These are phyloP conservation scores for Mus spicilegus DNA, from an alignment of 2,113 vertebrate species.

Conservation along the genomic window DNA sequence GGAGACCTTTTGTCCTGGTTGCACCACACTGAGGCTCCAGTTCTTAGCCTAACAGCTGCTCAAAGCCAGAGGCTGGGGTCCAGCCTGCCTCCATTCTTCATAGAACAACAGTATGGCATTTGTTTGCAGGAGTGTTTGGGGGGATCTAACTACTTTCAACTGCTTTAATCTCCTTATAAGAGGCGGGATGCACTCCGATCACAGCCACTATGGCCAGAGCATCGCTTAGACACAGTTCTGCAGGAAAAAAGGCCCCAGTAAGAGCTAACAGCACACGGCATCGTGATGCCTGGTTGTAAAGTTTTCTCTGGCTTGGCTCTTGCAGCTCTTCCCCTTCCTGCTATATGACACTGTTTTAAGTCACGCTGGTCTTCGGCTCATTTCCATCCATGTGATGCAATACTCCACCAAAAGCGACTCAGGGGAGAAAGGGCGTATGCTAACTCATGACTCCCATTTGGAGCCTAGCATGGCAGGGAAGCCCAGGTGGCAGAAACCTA, in stretches of 20 bases:
- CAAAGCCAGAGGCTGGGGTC: background rate
- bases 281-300: background rate
- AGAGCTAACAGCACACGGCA: background rate
- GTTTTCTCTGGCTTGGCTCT: background rate
- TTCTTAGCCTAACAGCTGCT: background rate
- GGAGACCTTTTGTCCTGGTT: background rate
- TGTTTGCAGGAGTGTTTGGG: background rate
- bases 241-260: background rate
- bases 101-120: background rate
- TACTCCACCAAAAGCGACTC: background rate
- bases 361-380: background rate
- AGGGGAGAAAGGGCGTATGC: too few species aligned
- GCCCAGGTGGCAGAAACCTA: background rate
- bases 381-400: background rate
- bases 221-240: background rate
- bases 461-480: background rate
- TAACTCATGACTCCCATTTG: background rate
- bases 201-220: background rate
- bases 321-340: background rate
- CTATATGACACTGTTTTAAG: conserved; percentile 8
- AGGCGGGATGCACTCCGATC: background rate
- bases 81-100: background rate
- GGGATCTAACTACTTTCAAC: background rate
- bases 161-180: conserved; percentile 4
- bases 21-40: background rate